These are phyloP conservation scores for Xiphophorus birchmanni DNA, from an alignment of 2,797 vertebrate species.

Conservation along the genomic window DNA sequence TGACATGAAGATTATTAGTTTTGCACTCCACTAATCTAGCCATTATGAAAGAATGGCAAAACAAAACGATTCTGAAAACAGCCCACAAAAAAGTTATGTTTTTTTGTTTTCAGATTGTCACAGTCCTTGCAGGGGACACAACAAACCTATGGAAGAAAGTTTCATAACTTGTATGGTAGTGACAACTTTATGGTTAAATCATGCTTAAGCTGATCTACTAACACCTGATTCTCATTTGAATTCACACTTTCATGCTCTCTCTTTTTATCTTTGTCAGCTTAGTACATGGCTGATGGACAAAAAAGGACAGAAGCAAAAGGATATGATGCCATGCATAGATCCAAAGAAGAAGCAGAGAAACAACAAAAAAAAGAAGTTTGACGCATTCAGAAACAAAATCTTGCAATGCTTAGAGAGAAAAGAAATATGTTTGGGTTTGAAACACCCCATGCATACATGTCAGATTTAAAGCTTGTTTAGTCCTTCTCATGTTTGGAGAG, in stretches of 20 bases:
- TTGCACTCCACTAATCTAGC: not conserved
- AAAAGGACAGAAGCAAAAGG: not conserved
- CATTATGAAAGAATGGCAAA: not conserved
- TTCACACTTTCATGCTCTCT: not conserved
- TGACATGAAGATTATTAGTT: not conserved
- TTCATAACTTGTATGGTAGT: not conserved
- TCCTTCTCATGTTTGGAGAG: not conserved
- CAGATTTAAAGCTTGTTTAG: constrained; percentile 2
- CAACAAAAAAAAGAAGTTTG: constrained; percentile 2
- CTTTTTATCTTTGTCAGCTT: not conserved
- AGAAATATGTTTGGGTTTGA: not conserved
- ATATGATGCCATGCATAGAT: not conserved
- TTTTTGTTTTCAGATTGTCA: not conserved
- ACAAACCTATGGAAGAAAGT: not conserved
- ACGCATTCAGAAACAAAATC: not conserved
- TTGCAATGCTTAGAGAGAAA: not conserved
- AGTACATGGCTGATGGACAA: not conserved
- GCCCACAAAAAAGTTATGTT: not conserved
- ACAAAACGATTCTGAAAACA: not conserved
- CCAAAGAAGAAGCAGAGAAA: not conserved
- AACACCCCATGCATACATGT: constrained; percentile 4
- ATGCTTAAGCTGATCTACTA: not conserved
- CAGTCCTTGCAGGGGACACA: not conserved
- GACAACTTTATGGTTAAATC: not conserved
- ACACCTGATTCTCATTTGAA: not conserved